Percentiles rank a stretch among this genome's conserved stretches.
These are phyloP conservation scores for Micoletzkya japonica DNA, from an alignment of 2,888 invertebrate genomes.

Conservation along the genomic window DNA sequence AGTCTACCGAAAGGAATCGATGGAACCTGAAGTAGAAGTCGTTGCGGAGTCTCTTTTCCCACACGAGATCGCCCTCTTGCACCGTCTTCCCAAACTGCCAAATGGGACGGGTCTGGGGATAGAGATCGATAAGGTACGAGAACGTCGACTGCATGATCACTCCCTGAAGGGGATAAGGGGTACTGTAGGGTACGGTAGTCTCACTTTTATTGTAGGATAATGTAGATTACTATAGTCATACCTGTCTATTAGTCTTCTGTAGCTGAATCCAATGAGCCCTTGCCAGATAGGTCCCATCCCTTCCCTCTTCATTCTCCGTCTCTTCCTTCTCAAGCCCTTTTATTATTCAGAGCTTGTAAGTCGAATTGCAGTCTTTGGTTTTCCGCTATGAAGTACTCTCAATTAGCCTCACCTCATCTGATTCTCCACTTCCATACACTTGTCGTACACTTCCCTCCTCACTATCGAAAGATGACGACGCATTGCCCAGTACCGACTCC, in stretches of 20 bases:
- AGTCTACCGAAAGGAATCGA: slow-evolving; percentile 7
- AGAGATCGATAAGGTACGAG: slow-evolving; percentile 49
- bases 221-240: slow-evolving; percentile 10
- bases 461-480: slow-evolving; percentile 8
- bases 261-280: slow-evolving; percentile 60
- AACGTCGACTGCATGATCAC: slow-evolving; percentile 42
- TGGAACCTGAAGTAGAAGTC: slow-evolving; percentile 53
- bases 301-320: slow-evolving; percentile 2
- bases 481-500: slow-evolving; percentile 1
- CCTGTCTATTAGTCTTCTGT: slow-evolving; percentile 56
- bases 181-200: too few relatives aligned
- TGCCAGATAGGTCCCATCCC: slow-evolving; percentile 32
- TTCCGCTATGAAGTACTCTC: too few relatives aligned
- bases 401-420: too few relatives aligned
- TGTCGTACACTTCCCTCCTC: slow-evolving; percentile 19
- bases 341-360: too few relatives aligned
- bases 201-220: too few relatives aligned
- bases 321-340: slow-evolving; percentile 12
- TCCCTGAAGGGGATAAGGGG: too few relatives aligned
- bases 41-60: slow-evolving; percentile 48
- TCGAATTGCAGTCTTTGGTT: too few relatives aligned
- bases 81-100: slow-evolving; percentile 57
- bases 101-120: slow-evolving; percentile 57
- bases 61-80: slow-evolving; percentile 39
- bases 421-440: too few relatives aligned